Base-by-base conservation (phyloP, 2,888 invertebrate genomes). In the Notocelia uddmanniana region DNA sequence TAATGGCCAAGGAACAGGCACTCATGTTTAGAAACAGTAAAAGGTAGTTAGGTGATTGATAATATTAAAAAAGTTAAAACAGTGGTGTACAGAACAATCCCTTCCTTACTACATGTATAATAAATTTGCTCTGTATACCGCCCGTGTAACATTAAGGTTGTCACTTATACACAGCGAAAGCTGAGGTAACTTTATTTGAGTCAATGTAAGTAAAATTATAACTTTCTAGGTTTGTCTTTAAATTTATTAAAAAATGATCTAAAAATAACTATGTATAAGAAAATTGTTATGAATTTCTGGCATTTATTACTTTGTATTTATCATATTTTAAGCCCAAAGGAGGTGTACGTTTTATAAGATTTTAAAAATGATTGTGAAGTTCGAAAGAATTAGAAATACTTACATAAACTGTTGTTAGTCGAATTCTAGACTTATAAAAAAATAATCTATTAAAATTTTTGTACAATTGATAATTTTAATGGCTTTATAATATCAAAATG, bases 1-100 rank as follows among this genome's bases (percentile, higher is more conserved):
- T 83, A 88, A 78, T 73, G 85, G 86, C 57, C 83, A 85, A 74
- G 68, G 80, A 57, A 79, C 85, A 52, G 92, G 89, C 48, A 92
- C 92, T 23, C 92, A 92, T 64, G 92, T 92, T 34, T 91, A 86
- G 77, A 64, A 70, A 45, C n/a, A 57, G 54, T 37, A 45, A 9
- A 79, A 63, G 68, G 75, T 80, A 78, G 77, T 67, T 80, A 80
- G 67, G 54, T 77, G 68, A 57, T 68, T 60, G 10, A 52, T 74
- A 69, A 74, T 75, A 76, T 73, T 76, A 76, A 76, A 79, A 77
- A 69, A 78, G 21, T 45, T 68, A 62, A 64, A 31, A 31, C 1
- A 64, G 18, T 18, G 37, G 45, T 31, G 41, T 21, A 45, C 26
- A 57, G 41, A 54, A 60, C 13, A 18, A 26, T 3, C 18, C 41